phyloP scores from a whole-genome alignment of 2,797 vertebrate genomes.

The Arvicola amphibius region DNA sequence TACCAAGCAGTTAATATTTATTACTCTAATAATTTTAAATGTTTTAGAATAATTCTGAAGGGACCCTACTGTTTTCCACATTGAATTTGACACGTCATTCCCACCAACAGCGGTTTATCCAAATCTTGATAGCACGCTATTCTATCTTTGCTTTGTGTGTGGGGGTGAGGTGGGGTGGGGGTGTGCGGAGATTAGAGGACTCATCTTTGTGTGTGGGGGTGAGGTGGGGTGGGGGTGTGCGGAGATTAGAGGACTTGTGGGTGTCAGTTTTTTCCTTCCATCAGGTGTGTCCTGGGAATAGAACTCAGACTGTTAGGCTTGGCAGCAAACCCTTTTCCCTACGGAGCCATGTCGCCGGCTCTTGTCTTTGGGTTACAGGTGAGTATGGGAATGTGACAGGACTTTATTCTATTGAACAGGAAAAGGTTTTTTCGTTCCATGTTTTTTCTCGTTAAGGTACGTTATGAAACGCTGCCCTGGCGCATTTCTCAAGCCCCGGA shows the following conservation, averaged over 20 bases:
- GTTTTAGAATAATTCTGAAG: not conserved
- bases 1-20: not conserved
- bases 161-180: accelerated
- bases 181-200: not conserved
- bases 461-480: not conserved
- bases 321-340: not conserved
- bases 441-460: not conserved
- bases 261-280: not conserved
- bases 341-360: not conserved
- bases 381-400: not conserved
- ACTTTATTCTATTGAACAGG: not conserved
- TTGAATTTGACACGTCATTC: not conserved
- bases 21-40: not conserved
- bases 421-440: not conserved
- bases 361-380: not conserved
- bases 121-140: not conserved
- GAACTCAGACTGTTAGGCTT: not conserved
- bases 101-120: no score
- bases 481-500: not conserved
- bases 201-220: not conserved
- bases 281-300: not conserved
- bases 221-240: accelerated
- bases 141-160: not conserved
- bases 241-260: not conserved
- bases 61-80: not conserved